These are phyloP conservation scores for Eilema sororculum DNA, from an alignment of 2,888 invertebrate genomes.

Conservation along the genomic window DNA sequence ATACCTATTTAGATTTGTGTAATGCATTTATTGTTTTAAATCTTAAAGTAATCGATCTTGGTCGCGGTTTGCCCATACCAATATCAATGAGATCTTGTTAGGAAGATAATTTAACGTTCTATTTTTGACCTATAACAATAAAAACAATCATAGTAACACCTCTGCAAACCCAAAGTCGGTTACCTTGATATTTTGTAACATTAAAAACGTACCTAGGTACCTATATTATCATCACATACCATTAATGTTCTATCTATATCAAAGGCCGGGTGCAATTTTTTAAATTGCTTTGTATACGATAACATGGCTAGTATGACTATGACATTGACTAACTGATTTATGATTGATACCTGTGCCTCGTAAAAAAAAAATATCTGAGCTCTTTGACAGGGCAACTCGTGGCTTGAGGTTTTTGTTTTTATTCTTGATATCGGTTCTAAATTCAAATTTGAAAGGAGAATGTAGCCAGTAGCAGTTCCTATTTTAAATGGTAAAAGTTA, in stretches of 20 bases:
- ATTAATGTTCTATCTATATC: background rate
- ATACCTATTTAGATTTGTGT: background rate
- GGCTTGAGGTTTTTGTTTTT: background rate
- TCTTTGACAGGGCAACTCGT: background rate
- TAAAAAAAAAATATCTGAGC: background rate
- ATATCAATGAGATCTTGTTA: background rate
- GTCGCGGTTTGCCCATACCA: too few species aligned
- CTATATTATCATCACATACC: too few species aligned
- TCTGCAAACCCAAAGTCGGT: background rate
- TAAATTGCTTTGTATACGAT: slow-evolving; percentile 16
- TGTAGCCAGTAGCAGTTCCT: too few species aligned
- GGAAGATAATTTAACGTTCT: background rate
- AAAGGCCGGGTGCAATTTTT: slow-evolving; percentile 24
- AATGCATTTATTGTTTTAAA: background rate
- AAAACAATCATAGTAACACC: background rate
- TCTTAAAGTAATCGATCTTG: background rate
- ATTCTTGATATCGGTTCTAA: background rate
- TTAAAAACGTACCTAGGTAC: background rate
- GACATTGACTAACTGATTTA: background rate
- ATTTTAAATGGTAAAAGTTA: too few species aligned
- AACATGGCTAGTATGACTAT: background rate
- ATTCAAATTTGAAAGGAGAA: slow-evolving; percentile 1
- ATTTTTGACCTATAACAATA: background rate
- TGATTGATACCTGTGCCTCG: background rate
- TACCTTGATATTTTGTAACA: too few species aligned